Evolutionary conservation across 2,888 invertebrate species (phyloP).

Genomic region (Mechanitis mazaeus): DNA sequence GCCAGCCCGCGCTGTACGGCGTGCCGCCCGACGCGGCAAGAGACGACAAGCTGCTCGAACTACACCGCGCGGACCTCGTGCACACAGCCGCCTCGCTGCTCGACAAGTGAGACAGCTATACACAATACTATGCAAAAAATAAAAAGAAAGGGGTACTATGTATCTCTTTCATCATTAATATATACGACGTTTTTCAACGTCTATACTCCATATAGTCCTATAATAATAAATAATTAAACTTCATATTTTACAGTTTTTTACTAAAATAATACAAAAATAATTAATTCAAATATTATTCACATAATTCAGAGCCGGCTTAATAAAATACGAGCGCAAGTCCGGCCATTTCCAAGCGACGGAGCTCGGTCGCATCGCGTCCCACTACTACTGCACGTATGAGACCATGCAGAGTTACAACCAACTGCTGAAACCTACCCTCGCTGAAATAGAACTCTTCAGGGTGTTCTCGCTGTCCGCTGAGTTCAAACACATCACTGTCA

Average conservation of each 20-base stretch:
- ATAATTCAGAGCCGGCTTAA: conserved; percentile 85
- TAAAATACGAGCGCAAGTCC: conserved; percentile 96
- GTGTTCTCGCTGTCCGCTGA: conserved; percentile 99
- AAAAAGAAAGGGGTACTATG: too few species aligned
- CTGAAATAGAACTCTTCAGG: conserved; percentile 97
- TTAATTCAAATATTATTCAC: neutral
- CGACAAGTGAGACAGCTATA: conserved; percentile 75
- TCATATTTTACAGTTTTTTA: too few species aligned
- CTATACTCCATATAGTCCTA: too few species aligned
- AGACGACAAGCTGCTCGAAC: conserved; percentile 90
- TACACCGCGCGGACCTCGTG: conserved; percentile 94
- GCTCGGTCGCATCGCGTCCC: conserved; percentile 97
- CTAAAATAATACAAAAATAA: neutral
- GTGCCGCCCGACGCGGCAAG: conserved; percentile 86
- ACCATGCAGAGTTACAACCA: conserved; percentile 97
- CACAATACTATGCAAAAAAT: too few species aligned
- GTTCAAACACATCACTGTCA: conserved; percentile 93
- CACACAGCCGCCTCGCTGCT: conserved; percentile 95
- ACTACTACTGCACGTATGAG: conserved; percentile 98
- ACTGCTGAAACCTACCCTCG: conserved; percentile 94
- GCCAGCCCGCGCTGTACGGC: conserved; percentile 93
- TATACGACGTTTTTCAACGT: too few species aligned
- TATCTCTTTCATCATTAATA: too few species aligned
- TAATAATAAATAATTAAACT: too few species aligned
- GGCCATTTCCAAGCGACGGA: conserved; percentile 94